These are phyloP conservation scores for Tetrapedia diversipes DNA, from an alignment of 2,888 invertebrate genomes.

Conservation along the genomic window DNA sequence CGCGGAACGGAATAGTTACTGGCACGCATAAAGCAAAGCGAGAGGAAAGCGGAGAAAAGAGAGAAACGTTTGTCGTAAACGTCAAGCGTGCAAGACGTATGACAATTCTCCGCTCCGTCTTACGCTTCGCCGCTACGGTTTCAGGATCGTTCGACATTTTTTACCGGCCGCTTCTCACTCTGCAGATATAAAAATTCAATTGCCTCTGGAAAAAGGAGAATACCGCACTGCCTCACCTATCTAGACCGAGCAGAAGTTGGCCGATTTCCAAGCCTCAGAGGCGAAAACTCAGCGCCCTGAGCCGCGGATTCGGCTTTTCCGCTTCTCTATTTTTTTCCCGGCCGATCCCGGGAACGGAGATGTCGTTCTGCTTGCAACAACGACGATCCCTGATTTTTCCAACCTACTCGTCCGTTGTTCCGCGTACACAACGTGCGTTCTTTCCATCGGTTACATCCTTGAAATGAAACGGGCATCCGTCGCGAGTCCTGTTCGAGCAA, in stretches of 20 bases:
- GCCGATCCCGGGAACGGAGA: constrained; percentile 30
- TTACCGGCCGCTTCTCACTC: constrained; percentile 55
- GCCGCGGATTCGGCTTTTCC: constrained; percentile 41
- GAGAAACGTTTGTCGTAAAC: constrained; percentile 39
- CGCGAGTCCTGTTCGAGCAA: neutral
- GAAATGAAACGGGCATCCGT: neutral
- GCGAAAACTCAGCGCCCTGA: constrained; percentile 54
- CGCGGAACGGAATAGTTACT: neutral
- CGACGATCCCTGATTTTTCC: constrained; percentile 34
- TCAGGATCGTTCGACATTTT: constrained; percentile 59
- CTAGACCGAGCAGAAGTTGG: constrained; percentile 62
- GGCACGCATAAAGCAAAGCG: neutral
- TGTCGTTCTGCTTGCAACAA: constrained; percentile 6
- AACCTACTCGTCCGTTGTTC: constrained; percentile 29
- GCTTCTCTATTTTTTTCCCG: neutral
- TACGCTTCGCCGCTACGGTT: constrained; percentile 8
- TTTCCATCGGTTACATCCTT: neutral
- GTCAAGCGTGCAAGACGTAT: constrained; percentile 42
- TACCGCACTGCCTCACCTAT: constrained; percentile 54
- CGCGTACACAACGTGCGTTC: neutral
- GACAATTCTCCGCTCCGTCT: constrained; percentile 37
- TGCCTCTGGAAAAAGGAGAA: constrained; percentile 62
- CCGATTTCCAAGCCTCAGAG: constrained; percentile 69
- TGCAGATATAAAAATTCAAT: constrained; percentile 75
- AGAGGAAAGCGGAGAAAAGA: neutral